Conservation (phyloP, 2,888 invertebrate species). For the Adineta ricciae region DNA sequence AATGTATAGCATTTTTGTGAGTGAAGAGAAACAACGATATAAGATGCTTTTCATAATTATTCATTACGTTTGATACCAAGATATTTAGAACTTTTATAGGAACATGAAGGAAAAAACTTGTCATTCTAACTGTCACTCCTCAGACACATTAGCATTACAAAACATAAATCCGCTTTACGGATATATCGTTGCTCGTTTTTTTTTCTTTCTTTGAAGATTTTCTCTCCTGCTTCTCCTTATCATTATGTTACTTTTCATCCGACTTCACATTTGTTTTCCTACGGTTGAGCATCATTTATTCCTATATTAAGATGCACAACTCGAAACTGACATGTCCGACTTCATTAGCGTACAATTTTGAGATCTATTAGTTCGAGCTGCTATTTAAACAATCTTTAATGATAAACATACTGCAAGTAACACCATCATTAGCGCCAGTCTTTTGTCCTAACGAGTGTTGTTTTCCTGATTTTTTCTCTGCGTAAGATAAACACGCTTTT, state of each 20-base stretch:
- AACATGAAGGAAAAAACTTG: no score
- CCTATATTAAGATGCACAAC: no score
- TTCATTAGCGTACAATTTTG: no score
- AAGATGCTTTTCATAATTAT: no score
- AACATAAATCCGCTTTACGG: not conserved
- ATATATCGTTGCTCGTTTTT: not conserved
- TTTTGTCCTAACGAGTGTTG: not conserved
- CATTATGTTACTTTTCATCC: not conserved
- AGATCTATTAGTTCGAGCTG: not conserved
- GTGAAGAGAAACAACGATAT: no score
- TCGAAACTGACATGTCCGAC: no score
- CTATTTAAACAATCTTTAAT: not conserved
- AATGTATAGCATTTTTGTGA: no score
- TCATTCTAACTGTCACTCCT: no score
- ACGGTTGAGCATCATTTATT: no score
- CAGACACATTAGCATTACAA: not conserved
- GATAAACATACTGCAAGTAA: not conserved
- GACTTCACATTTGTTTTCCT: no score
- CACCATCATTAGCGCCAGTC: not conserved
- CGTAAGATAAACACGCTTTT: not conserved
- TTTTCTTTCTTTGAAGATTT: not conserved
- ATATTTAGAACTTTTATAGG: no score
- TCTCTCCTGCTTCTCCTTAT: not conserved
- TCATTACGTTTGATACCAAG: no score
- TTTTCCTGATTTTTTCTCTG: not conserved